phyloP scores from a whole-genome alignment of 2,113 vertebrate species.

The Brienomyrus longianalis region DNA sequence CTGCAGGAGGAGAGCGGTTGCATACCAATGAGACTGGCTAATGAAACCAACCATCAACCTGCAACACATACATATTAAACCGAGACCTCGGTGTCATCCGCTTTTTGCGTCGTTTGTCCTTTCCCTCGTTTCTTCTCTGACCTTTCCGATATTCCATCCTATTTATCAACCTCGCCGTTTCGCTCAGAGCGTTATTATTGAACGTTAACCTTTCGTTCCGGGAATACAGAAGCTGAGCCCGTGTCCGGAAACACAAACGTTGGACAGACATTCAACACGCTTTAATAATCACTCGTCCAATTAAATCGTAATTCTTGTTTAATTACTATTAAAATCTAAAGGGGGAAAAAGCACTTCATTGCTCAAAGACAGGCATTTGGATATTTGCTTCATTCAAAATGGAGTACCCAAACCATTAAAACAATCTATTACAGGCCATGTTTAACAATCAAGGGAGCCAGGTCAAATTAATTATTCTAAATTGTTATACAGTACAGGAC shows the following conservation, averaged over 20 bases:
- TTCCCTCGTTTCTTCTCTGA: constrained; percentile 62
- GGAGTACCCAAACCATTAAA: neutral
- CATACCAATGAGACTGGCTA: constrained; percentile 99
- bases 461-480: constrained; percentile 13
- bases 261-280: neutral
- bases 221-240: constrained; percentile 1
- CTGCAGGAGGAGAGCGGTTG: constrained; percentile 99
- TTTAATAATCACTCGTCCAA: constrained; percentile 1
- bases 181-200: constrained; percentile 35
- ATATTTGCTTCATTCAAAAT: constrained; percentile 1
- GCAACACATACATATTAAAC: constrained; percentile 98
- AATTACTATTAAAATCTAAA: constrained; percentile 3
- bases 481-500: constrained; percentile 12
- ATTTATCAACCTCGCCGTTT: constrained; percentile 39
- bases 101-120: constrained; percentile 90
- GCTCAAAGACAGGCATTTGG: neutral
- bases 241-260: neutral
- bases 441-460: neutral
- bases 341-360: neutral
- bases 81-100: constrained; percentile 87
- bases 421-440: neutral
- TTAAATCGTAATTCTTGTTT: neutral
- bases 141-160: constrained; percentile 61
- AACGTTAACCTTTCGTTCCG: constrained; percentile 10
- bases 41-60: constrained; percentile 99